Evolutionary conservation across 2,113 vertebrate genomes (phyloP).

Genomic region (Trachemys scripta): DNA sequence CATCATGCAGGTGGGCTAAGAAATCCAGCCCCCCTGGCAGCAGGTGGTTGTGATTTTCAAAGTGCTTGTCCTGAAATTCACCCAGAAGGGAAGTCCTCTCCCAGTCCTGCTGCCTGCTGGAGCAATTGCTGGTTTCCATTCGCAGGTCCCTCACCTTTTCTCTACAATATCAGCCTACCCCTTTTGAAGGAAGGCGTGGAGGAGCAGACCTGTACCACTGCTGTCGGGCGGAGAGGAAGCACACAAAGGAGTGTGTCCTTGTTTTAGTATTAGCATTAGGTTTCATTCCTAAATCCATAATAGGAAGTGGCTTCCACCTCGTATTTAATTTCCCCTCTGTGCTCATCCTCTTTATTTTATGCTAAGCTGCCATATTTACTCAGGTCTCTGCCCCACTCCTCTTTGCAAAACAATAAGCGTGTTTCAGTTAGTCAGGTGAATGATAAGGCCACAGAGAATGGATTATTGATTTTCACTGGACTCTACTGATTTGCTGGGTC

Average conservation of each 20-base stretch:
- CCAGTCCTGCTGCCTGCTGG: not conserved
- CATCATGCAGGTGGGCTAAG: not conserved
- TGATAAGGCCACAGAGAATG: not conserved
- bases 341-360: not conserved
- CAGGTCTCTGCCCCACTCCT: not conserved
- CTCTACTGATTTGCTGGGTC: not conserved
- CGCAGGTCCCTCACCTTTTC: not conserved
- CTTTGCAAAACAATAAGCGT: not conserved
- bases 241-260: not conserved
- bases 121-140: not conserved
- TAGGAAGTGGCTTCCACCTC: not conserved
- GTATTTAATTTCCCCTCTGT: constrained; percentile 21
- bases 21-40: rapidly evolving
- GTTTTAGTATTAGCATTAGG: not conserved
- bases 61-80: not conserved
- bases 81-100: not conserved
- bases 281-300: not conserved
- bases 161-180: not conserved
- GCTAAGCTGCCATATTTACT: constrained; percentile 12
- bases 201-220: rapidly evolving
- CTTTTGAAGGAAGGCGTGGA: not conserved
- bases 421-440: not conserved
- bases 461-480: not conserved
- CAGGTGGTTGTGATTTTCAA: rapidly evolving
- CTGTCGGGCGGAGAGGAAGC: not conserved